phyloP scores from a whole-genome alignment of 2,888 invertebrate genomes.

The Tubulanus polymorphus region DNA sequence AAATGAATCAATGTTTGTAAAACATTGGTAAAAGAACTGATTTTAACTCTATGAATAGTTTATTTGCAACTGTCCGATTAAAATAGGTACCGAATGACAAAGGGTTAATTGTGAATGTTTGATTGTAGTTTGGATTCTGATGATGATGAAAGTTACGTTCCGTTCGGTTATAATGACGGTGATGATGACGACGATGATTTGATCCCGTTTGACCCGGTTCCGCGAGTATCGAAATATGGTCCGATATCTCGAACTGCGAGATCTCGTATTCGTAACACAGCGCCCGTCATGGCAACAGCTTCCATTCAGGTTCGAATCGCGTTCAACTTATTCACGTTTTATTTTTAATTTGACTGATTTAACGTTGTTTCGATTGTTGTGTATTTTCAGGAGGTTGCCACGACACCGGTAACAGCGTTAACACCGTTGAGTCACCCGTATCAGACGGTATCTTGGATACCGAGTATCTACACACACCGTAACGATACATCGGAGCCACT shows the following conservation, averaged over 20 bases:
- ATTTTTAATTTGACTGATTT: neutral
- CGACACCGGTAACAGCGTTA: constrained; percentile 37
- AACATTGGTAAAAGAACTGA: too few relatives aligned
- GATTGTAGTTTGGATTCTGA: too few relatives aligned
- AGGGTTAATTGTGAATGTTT: too few relatives aligned
- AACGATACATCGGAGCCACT: too few relatives aligned
- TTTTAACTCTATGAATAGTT: too few relatives aligned
- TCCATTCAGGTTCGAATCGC: constrained; percentile 16
- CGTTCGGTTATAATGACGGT: too few relatives aligned
- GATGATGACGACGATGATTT: constrained; percentile 45
- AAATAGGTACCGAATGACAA: too few relatives aligned
- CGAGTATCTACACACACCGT: too few relatives aligned
- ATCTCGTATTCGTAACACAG: constrained; percentile 23
- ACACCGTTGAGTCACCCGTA: constrained; percentile 33
- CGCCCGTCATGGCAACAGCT: constrained; percentile 38
- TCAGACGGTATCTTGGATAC: constrained; percentile 29
- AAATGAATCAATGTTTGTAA: too few relatives aligned
- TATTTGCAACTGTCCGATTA: too few relatives aligned
- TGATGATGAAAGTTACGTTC: too few relatives aligned
- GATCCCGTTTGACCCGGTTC: constrained; percentile 63
- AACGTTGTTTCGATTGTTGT: neutral
- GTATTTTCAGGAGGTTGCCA: constrained; percentile 3
- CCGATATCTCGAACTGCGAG: constrained; percentile 61
- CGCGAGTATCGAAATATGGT: constrained; percentile 66
- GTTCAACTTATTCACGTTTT: neutral